A percentile compares a stretch with the other conserved stretches of the same genome.
Evolutionary conservation across 92 coral and sea anemone genomes (phyloP).

Genomic region (Paramuricea clavata): DNA sequence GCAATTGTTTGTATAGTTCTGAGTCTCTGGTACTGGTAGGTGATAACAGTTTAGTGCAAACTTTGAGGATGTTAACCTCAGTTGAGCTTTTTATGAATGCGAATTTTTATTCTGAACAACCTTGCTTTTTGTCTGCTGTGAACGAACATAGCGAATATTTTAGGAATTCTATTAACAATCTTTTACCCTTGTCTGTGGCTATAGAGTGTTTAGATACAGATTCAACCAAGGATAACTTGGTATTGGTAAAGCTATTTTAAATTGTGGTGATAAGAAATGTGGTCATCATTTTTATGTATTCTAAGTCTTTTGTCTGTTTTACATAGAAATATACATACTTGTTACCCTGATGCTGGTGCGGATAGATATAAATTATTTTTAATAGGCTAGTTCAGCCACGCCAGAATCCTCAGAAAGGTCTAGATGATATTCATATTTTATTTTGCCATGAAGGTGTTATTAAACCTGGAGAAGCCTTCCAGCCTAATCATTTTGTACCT

Average conservation of each 20-base stretch:
- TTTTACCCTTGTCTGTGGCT: slow-evolving; percentile 19
- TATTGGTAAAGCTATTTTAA: slow-evolving; percentile 1
- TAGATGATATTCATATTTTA: not conserved
- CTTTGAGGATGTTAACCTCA: slow-evolving; percentile 5
- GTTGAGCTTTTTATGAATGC: slow-evolving; percentile 3
- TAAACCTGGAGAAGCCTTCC: not conserved
- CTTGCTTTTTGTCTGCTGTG: slow-evolving; percentile 27
- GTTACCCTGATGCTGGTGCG: slow-evolving; percentile 17
- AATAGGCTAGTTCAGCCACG: not conserved
- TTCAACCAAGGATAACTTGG: not conserved
- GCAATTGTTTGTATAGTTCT: not conserved
- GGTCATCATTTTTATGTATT: slow-evolving; percentile 28
- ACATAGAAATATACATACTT: slow-evolving; percentile 10
- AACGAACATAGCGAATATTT: not conserved
- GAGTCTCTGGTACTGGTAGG: slow-evolving; percentile 1
- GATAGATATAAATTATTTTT: not conserved
- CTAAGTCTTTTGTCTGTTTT: slow-evolving; percentile 13
- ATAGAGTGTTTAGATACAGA: not conserved
- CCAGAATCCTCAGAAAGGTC: not conserved
- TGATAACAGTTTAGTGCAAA: not conserved
- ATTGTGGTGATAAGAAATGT: not conserved
- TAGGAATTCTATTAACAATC: not conserved
- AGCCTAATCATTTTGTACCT: slow-evolving; percentile 17
- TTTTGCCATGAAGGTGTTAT: not conserved
- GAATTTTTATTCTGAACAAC: slow-evolving; percentile 16